Conservation (phyloP, 1,140 invertebrate genomes). For the Limonius californicus region DNA sequence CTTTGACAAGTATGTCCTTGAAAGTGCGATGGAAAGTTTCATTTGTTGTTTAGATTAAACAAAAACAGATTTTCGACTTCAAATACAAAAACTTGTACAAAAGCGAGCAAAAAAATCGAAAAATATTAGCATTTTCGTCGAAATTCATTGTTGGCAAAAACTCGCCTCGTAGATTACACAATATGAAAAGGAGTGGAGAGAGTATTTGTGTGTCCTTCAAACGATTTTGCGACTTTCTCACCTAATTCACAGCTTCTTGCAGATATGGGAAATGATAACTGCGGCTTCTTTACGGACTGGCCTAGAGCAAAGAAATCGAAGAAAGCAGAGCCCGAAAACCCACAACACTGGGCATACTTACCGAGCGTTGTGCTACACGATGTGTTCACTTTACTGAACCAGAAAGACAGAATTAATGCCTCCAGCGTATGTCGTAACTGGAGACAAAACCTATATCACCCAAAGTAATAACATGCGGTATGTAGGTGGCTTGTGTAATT, state of each 20-base stretch:
- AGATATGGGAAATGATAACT: constrained; percentile 31
- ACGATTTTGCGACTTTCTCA: no score
- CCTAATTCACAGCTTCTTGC: no score
- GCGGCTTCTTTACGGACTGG: constrained; percentile 23
- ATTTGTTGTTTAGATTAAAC: no score
- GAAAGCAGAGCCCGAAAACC: constrained; percentile 15
- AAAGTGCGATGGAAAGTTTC: constrained; percentile 4
- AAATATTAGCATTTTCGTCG: no score
- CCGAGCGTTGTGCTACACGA: constrained; percentile 42
- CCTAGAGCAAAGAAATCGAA: constrained; percentile 29
- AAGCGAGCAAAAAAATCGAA: no score
- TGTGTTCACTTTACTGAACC: constrained; percentile 38
- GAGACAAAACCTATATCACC: constrained; percentile 43
- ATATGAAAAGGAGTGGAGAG: no score
- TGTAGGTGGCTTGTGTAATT: constrained; percentile 19
- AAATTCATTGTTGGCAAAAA: no score
- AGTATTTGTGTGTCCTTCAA: no score
- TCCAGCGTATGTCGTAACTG: constrained; percentile 43
- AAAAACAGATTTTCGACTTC: no score
- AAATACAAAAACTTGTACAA: no score
- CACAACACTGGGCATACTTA: constrained; percentile 36
- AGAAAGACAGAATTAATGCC: constrained; percentile 41
- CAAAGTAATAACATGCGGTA: no score
- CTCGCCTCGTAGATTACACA: no score
- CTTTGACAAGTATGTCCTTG: constrained; percentile 18